phyloP scores from a whole-genome alignment of 2,797 vertebrate species.

The Harpagifer antarcticus region DNA sequence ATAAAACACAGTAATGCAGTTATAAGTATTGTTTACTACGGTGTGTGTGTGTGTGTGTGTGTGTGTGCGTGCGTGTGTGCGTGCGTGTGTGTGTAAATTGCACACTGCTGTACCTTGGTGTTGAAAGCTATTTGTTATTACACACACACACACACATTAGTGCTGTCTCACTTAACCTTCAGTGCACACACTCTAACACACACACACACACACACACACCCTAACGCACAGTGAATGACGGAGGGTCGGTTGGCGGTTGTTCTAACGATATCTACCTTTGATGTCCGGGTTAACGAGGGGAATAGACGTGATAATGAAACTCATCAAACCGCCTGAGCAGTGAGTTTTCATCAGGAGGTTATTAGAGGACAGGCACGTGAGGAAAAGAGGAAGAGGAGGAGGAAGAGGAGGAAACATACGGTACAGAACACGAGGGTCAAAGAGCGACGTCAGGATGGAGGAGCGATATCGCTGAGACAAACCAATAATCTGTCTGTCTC shows the following conservation, averaged over 20 bases:
- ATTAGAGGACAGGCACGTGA: not conserved
- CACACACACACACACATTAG: conserved; percentile 17
- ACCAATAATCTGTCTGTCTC: conserved; percentile 61
- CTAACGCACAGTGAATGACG: not conserved
- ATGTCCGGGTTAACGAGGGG: conserved; percentile 17
- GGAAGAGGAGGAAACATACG: not conserved
- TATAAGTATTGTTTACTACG: conserved; percentile 28
- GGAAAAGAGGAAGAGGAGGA: too few species aligned
- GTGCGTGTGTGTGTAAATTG: not conserved
- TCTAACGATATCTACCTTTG: conserved; percentile 17
- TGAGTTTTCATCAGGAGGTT: not conserved
- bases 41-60: conserved; percentile 3
- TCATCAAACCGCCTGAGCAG: conserved; percentile 27
- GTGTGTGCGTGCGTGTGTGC: conserved; percentile 9
- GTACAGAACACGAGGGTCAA: not conserved
- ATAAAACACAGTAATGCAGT: conserved; percentile 23
- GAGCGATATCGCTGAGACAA: conserved; percentile 41
- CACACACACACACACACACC: not conserved
- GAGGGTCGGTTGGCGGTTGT: not conserved
- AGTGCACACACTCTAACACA: conserved; percentile 11
- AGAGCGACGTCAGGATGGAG: conserved; percentile 15
- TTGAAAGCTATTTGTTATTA: conserved; percentile 39
- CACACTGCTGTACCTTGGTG: not conserved
- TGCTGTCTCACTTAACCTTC: conserved; percentile 41
- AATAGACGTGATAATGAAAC: conserved; percentile 12